Conservation (phyloP, 1,140 invertebrate genomes). For the Papilio polytes region DNA sequence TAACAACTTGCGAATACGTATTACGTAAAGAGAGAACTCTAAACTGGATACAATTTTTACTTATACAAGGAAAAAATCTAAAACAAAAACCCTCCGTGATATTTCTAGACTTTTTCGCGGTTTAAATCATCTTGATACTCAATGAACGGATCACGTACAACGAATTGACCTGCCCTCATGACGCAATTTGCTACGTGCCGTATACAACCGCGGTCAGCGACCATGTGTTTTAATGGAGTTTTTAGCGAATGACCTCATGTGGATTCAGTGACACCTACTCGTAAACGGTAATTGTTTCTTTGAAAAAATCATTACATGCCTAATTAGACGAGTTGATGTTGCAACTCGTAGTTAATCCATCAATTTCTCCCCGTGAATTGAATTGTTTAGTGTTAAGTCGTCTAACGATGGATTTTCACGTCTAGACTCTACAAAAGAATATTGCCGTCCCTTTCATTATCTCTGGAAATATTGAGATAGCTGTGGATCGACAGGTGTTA, state of each 20-base stretch:
- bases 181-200: slow-evolving; percentile 15
- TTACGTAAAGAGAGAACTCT: neutral
- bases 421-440: too few species aligned
- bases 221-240: neutral
- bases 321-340: too few species aligned
- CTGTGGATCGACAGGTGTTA: too few species aligned
- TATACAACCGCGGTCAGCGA: neutral
- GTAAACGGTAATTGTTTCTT: neutral
- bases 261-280: neutral
- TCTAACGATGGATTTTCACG: too few species aligned
- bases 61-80: neutral
- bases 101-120: too few species aligned
- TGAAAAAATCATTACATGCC: neutral
- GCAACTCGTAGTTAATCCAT: too few species aligned
- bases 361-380: too few species aligned
- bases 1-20: neutral
- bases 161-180: slow-evolving; percentile 6
- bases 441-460: neutral
- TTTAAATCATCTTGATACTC: slow-evolving; percentile 13
- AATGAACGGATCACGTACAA: slow-evolving; percentile 9
- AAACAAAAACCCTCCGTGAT: too few species aligned
- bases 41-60: neutral
- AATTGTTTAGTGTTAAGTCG: too few species aligned
- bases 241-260: slow-evolving; percentile 18
- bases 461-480: neutral